Evolutionary conservation across 2,113 vertebrate genomes (phyloP).

Genomic region (Oenanthe oenanthe): DNA sequence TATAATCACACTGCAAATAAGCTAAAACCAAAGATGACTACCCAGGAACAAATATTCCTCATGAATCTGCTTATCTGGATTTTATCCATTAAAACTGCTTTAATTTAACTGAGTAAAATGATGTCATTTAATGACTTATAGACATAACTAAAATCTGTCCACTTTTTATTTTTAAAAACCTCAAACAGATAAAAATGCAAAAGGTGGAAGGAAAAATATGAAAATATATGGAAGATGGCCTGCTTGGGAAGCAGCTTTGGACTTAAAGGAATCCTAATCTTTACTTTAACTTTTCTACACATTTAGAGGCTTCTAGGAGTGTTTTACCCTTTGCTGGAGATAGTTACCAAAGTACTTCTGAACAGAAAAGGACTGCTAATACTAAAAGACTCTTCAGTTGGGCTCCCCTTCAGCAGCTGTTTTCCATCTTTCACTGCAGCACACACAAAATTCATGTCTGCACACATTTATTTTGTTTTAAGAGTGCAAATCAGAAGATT

Average conservation of each 20-base stretch:
- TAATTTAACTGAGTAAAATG: not conserved
- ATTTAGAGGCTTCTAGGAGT: not conserved
- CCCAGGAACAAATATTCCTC: not conserved
- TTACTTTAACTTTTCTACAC: not conserved
- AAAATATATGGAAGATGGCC: not conserved
- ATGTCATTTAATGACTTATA: not conserved
- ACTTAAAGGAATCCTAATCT: not conserved
- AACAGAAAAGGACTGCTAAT: not conserved
- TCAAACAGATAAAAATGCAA: not conserved
- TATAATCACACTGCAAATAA: conserved; percentile 25
- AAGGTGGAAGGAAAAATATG: not conserved
- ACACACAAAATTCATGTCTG: not conserved
- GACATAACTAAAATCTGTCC: not conserved
- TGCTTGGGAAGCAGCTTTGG: not conserved
- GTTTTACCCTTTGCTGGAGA: not conserved
- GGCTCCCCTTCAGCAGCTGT: not conserved
- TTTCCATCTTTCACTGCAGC: not conserved
- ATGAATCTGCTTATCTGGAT: conserved; percentile 23
- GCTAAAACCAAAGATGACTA: conserved; percentile 7
- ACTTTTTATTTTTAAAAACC: not conserved
- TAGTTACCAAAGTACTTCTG: not conserved
- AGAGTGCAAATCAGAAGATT: not conserved
- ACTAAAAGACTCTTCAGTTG: not conserved
- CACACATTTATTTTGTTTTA: not conserved
- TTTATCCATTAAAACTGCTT: not conserved